Conservation (phyloP, 2,888 invertebrate genomes). For the Epinotia ramella region DNA sequence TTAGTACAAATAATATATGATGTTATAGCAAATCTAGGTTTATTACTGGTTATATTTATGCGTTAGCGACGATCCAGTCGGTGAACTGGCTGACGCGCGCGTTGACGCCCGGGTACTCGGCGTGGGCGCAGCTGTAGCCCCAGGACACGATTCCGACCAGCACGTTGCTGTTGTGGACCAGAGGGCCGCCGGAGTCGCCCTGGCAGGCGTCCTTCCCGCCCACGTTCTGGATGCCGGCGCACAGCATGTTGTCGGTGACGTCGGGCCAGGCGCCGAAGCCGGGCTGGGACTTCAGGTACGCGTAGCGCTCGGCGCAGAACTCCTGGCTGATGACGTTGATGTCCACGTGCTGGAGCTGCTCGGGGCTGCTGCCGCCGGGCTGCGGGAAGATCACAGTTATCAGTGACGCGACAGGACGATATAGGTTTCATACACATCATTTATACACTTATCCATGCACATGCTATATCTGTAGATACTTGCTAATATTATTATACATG, state of each 20-base stretch:
- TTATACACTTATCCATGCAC: too few species aligned
- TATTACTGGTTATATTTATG: slow-evolving; percentile 34
- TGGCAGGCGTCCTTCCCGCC: slow-evolving; percentile 71
- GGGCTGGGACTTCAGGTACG: slow-evolving; percentile 51
- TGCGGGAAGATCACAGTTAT: background rate
- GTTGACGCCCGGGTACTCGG: slow-evolving; percentile 79
- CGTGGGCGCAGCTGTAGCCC: slow-evolving; percentile 76
- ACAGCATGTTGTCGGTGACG: slow-evolving; percentile 63
- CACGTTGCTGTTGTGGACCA: slow-evolving; percentile 64
- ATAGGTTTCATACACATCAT: too few species aligned
- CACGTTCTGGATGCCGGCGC: slow-evolving; percentile 60
- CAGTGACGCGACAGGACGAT: too few species aligned
- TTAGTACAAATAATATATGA: background rate
- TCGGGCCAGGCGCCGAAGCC: slow-evolving; percentile 53
- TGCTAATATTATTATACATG: too few species aligned
- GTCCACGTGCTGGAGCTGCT: slow-evolving; percentile 55
- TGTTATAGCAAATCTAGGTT: background rate
- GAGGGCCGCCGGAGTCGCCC: slow-evolving; percentile 84
- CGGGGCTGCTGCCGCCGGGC: slow-evolving; percentile 38
- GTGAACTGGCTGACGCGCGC: slow-evolving; percentile 69
- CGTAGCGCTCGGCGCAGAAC: slow-evolving; percentile 59
- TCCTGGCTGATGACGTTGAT: slow-evolving; percentile 58
- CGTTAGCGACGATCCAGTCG: slow-evolving; percentile 63
- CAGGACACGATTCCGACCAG: slow-evolving; percentile 80
- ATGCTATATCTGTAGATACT: too few species aligned